Evolutionary conservation across 1,140 invertebrate genomes (phyloP), one percentile per base, ranked within the genome.

Genomic region (Nomia melanderi): DNA sequence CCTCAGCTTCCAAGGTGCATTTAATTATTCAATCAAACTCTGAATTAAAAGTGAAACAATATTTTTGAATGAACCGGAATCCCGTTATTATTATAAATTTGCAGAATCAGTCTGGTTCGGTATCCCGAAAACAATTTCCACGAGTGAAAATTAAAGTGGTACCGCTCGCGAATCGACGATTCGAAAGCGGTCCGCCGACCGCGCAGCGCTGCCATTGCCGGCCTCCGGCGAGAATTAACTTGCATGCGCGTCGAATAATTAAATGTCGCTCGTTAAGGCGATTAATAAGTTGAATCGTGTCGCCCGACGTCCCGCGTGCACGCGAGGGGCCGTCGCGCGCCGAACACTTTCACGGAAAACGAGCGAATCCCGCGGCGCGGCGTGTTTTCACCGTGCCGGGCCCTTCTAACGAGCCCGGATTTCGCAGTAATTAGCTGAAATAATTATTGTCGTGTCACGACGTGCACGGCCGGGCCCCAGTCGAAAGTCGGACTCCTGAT

Each of bases 361-460:
- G 53, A n/a, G 9, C 20, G 25, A 14, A 29, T 33, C 33, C 25
- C 57, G 27, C 20, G 7, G 29, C 25, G 54, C n/a, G 23, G 17
- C 59, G 59, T 72, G 70, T 39, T 25, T 62, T 62, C 33, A 39
- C 59, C 56, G 56, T 6, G 12, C 12, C 41, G 63, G 23, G 8
- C 39, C 23, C 47, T 27, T 59, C 54, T 71, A 71, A 59, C 74
- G 31, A 60, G 74, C 23, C n/a, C n/a, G 47, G 39, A 77, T 70
- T 71, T 70, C n/a, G 0, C 27, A 29, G 31, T 71, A 56, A 77
- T 77, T 75, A 66, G 63, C 63, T 75, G 62, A 56, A 75, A 57
- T 75, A 67, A 66, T 75, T 75, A 75, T 75, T 29, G 27, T 41
- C 12, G 6, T n/a, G 71, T 8, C 23, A 5, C 31, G 9, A 23